These are phyloP conservation scores for Erpetoichthys calabaricus DNA, from an alignment of 2,797 vertebrate genomes.

Conservation along the genomic window DNA sequence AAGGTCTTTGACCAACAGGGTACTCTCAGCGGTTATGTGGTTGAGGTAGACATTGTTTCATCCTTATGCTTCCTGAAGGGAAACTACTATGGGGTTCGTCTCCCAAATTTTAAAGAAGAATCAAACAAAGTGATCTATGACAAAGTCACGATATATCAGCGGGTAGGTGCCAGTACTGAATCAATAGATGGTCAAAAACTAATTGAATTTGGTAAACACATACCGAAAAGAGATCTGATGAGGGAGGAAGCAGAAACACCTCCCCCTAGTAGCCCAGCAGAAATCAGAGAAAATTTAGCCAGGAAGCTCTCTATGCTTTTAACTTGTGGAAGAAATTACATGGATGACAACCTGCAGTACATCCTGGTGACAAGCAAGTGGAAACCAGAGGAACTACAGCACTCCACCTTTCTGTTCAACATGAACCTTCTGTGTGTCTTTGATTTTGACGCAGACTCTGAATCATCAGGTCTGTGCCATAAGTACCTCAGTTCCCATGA, in stretches of 20 bases:
- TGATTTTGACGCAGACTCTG: conserved; percentile 37
- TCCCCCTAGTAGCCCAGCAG: background rate
- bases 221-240: conserved; percentile 21
- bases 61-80: conserved; percentile 17
- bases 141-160: conserved; percentile 22
- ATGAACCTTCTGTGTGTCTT: conserved; percentile 39
- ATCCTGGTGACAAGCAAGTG: conserved; percentile 38
- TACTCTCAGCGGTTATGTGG: conserved; percentile 29
- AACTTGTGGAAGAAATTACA: conserved; percentile 29
- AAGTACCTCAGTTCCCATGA: conserved; percentile 30
- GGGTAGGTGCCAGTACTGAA: conserved; percentile 33
- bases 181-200: conserved; percentile 10
- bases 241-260: conserved; percentile 29
- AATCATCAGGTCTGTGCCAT: conserved; percentile 23
- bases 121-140: conserved; percentile 19
- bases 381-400: conserved; percentile 19
- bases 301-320: conserved; percentile 28
- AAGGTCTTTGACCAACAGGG: conserved; percentile 29
- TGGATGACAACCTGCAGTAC: conserved; percentile 28
- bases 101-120: conserved; percentile 25
- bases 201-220: conserved; percentile 19
- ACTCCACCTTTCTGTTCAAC: conserved; percentile 26
- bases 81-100: conserved; percentile 18
- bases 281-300: conserved; percentile 21
- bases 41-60: conserved; percentile 38